Evolutionary conservation across 2,888 invertebrate species (phyloP), one percentile per base, ranked within the genome.

Genomic region (Liodrosophila aerea): DNA sequence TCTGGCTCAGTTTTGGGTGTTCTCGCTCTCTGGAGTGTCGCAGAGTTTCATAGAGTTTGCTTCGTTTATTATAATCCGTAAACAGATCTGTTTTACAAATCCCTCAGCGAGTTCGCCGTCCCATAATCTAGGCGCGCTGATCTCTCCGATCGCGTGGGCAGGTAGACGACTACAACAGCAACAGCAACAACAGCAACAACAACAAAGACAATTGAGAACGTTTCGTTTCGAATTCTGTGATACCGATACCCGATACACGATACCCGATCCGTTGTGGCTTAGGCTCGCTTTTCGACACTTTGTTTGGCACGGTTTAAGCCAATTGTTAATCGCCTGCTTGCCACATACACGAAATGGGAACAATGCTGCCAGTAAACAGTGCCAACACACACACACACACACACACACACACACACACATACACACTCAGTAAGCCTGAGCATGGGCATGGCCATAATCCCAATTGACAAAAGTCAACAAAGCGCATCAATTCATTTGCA

Each of bases 401-500:
- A 22, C 22, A 22, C 5, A 22, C 22, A 22, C 3, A 22, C 5
- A 22, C 5, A 22, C 5, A 22, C 5, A 22, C 5, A 22, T 22
- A 22, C 5, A 11, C 34, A 22, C n/a, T n/a, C n/a, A n/a, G n/a
- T 29, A 29, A 16, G 33, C 40, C 11, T 37, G 36, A 31, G 56
- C 37, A 31, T 50, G 66, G 67, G 69, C 64, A 60, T 65, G 74
- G 60, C 62, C 61, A 66, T 87, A 85, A 85, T 85, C 86, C 83
- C 85, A 86, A 86, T 87, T 73, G 81, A 85, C 77, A 81, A 84
- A 85, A 87, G 87, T 87, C 86, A 85, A 87, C 85, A 87, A 83
- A 85, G 86, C 85, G 86, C 85, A 86, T 86, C 82, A 78, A 86
- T 84, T 78, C 86, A 78, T 78, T 78, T 78, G 85, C 86, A 81